phyloP scores from a whole-genome alignment of 1,140 invertebrate genomes.

The Drosophila santomea region DNA sequence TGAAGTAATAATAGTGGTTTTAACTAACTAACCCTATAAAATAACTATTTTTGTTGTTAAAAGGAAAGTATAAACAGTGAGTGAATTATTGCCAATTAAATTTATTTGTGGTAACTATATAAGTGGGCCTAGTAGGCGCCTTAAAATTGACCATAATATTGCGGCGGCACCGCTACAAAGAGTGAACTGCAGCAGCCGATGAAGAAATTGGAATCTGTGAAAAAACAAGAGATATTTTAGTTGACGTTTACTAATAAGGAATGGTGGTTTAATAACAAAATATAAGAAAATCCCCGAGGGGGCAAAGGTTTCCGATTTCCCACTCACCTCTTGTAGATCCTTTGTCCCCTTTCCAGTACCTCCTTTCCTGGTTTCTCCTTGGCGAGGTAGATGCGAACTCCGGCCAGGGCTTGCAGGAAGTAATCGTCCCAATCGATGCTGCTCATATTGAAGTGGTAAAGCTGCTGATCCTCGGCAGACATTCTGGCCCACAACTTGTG shows the following conservation, averaged over 20 bases:
- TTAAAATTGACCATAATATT: conserved; percentile 47
- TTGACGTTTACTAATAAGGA: too few species aligned
- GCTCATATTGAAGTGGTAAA: conserved; percentile 89
- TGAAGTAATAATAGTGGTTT: too few species aligned
- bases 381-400: conserved; percentile 88
- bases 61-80: too few species aligned
- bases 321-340: conserved; percentile 16
- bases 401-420: conserved; percentile 87
- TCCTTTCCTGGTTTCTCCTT: conserved; percentile 87
- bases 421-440: conserved; percentile 88
- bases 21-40: too few species aligned
- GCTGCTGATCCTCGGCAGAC: conserved; percentile 86
- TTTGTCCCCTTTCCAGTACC: conserved; percentile 70
- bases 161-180: conserved; percentile 24
- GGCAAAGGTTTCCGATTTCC: too few species aligned
- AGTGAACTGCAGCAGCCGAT: conserved; percentile 29
- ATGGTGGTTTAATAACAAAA: too few species aligned
- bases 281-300: too few species aligned
- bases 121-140: conserved; percentile 10
- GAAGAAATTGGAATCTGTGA: conserved; percentile 44
- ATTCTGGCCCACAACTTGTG: conserved; percentile 86
- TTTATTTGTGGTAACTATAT: neutral
- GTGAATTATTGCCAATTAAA: too few species aligned
- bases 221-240: too few species aligned
- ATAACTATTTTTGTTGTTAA: too few species aligned